Percentiles rank a stretch among this genome's conserved stretches.
These are phyloP conservation scores for Montipora efflorescens DNA, from an alignment of 64 coral and sea anemone genomes.

Conservation along the genomic window DNA sequence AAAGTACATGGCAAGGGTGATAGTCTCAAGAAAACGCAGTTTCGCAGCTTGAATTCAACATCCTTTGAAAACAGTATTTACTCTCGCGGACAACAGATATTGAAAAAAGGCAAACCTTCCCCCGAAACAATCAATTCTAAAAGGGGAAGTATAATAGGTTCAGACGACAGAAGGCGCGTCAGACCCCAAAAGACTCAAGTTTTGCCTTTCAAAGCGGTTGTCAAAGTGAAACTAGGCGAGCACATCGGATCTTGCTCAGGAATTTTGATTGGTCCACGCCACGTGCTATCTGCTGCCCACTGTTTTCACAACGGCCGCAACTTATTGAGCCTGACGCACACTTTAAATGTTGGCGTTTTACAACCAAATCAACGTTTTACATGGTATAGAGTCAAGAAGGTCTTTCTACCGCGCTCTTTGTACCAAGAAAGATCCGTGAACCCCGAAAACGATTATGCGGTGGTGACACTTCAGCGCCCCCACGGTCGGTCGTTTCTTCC, in stretches of 20 bases:
- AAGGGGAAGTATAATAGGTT: slow-evolving; percentile 16
- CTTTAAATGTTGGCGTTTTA: slow-evolving; percentile 5
- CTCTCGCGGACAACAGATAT: not conserved
- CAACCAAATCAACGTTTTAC: slow-evolving; percentile 20
- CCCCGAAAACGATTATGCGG: slow-evolving; percentile 17
- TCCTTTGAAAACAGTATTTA: not conserved
- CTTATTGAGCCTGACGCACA: not conserved
- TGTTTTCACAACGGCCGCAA: slow-evolving; percentile 2
- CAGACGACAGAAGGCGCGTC: slow-evolving; percentile 27
- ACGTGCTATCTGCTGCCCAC: slow-evolving; percentile 34
- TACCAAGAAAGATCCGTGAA: not conserved
- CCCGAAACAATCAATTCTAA: not conserved
- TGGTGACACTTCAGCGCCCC: not conserved
- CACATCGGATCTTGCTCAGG: slow-evolving; percentile 8
- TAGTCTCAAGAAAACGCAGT: not conserved
- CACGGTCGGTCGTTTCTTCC: slow-evolving; percentile 18
- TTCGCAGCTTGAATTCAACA: not conserved
- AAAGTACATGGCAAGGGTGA: not conserved
- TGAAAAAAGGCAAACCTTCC: not conserved
- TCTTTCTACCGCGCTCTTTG: slow-evolving; percentile 31
- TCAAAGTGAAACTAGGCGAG: slow-evolving; percentile 7
- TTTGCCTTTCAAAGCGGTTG: slow-evolving; percentile 26
- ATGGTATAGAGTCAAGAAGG: not conserved
- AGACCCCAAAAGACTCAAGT: not conserved
- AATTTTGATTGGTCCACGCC: slow-evolving; percentile 19